A percentile compares a stretch with the other conserved stretches of the same genome.
These are phyloP conservation scores for Colaptes auratus DNA, from an alignment of 2,113 vertebrate species.

Conservation along the genomic window DNA sequence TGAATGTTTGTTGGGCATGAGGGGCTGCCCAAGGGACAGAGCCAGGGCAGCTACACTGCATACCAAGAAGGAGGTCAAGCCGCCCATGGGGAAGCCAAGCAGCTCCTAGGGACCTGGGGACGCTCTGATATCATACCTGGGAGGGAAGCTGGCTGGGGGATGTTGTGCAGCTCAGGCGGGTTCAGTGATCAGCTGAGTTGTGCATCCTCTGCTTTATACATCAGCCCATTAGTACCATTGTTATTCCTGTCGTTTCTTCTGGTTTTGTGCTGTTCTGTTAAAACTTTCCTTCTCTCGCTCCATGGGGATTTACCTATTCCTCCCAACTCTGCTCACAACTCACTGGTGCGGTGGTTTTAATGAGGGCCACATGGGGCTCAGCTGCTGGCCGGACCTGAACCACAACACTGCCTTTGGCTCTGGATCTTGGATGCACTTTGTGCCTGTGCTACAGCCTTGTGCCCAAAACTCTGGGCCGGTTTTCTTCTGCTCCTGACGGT, in stretches of 20 bases:
- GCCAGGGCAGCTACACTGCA: no score
- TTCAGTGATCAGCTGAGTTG: not conserved
- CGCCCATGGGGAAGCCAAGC: not conserved
- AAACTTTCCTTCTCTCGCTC: not conserved
- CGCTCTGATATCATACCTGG: no score
- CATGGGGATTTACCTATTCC: not conserved
- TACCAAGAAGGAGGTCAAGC: no score
- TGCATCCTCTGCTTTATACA: not conserved
- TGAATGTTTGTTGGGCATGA: rapidly evolving
- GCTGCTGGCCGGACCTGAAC: not conserved
- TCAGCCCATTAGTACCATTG: not conserved
- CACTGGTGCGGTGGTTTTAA: not conserved
- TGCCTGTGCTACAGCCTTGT: not conserved
- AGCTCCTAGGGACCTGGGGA: not conserved
- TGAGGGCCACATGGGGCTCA: not conserved
- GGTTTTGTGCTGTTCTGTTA: not conserved
- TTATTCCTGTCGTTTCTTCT: not conserved
- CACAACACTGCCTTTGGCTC: not conserved
- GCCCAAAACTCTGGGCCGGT: not conserved
- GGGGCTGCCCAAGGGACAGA: not conserved
- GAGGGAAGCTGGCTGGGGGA: not conserved
- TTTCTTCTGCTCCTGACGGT: not conserved
- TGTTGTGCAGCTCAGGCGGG: not conserved
- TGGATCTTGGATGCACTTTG: not conserved
- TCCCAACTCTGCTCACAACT: not conserved